A percentile compares a stretch with the other conserved stretches of the same genome.
These are phyloP conservation scores for Lateolabrax maculatus DNA, from an alignment of 2,797 vertebrate genomes.

Conservation along the genomic window DNA sequence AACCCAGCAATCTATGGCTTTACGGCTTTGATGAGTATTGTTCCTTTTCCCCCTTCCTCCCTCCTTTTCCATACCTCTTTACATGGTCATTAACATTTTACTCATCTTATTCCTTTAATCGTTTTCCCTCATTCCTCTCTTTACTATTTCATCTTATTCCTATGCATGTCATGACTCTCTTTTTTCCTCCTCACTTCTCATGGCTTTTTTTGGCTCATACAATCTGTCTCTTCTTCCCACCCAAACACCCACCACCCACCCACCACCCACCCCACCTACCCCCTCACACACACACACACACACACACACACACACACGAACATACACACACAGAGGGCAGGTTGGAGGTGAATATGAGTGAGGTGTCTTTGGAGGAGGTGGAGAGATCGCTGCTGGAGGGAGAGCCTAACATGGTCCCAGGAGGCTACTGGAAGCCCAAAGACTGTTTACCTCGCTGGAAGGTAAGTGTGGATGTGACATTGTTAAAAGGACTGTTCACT, in stretches of 20 bases:
- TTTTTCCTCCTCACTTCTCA: neutral
- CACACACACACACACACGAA: too few species aligned
- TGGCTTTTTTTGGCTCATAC: slow-evolving; percentile 7
- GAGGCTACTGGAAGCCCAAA: slow-evolving; percentile 94
- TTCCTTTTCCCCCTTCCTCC: neutral
- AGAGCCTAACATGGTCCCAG: slow-evolving; percentile 85
- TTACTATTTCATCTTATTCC: neutral
- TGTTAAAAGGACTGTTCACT: neutral
- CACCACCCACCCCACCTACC: too few species aligned
- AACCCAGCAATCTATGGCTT: slow-evolving; percentile 8
- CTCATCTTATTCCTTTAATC: neutral
- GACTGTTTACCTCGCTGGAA: slow-evolving; percentile 97
- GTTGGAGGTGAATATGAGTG: slow-evolving; percentile 94
- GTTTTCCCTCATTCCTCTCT: neutral
- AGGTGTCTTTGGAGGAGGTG: slow-evolving; percentile 91
- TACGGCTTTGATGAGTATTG: neutral
- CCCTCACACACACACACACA: too few species aligned
- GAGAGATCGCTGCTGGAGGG: slow-evolving; percentile 85
- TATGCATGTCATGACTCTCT: neutral
- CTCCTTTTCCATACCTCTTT: neutral
- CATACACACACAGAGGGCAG: slow-evolving; percentile 88
- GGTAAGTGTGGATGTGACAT: slow-evolving; percentile 77
- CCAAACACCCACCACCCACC: too few species aligned
- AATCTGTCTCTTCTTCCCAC: neutral
- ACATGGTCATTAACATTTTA: neutral